A percentile compares a stretch with the other conserved stretches of the same genome.
Evolutionary conservation across 64 coral and sea anemone genomes (phyloP).

Genomic region (Stylophora pistillata): DNA sequence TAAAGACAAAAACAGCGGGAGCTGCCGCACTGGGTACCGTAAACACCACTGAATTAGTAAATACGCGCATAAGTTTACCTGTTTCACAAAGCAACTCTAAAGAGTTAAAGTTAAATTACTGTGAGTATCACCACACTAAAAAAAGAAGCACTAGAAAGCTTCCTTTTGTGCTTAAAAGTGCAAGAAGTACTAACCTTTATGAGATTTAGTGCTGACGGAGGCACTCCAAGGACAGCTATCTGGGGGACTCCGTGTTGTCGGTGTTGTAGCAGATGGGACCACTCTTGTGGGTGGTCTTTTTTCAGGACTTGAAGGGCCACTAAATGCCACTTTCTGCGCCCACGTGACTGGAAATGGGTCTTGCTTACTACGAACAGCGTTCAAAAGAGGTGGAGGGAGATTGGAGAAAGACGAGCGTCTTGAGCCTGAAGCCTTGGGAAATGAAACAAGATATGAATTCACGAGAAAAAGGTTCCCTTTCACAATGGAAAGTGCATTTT

Average conservation of each 20-base stretch:
- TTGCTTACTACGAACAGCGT: slow-evolving; percentile 13
- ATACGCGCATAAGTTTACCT: too few relatives aligned
- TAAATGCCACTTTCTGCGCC: slow-evolving; percentile 27
- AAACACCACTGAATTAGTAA: too few relatives aligned
- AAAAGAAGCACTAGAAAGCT: neutral
- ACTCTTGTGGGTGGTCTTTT: slow-evolving; percentile 13
- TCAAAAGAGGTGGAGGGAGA: slow-evolving; percentile 17
- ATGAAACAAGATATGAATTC: neutral
- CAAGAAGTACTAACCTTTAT: neutral
- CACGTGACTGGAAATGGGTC: slow-evolving; percentile 4
- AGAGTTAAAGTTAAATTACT: too few relatives aligned
- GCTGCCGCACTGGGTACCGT: too few relatives aligned
- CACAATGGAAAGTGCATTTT: too few relatives aligned
- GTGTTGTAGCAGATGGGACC: neutral
- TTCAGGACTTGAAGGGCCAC: neutral
- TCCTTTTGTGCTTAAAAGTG: neutral
- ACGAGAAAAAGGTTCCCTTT: neutral
- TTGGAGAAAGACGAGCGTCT: slow-evolving; percentile 15
- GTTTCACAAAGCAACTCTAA: too few relatives aligned
- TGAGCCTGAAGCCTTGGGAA: neutral
- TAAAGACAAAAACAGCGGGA: too few relatives aligned
- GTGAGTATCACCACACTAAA: too few relatives aligned
- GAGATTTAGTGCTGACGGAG: neutral
- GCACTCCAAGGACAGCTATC: slow-evolving; percentile 1
- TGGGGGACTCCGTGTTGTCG: neutral